A percentile compares a stretch with the other conserved stretches of the same genome.
Evolutionary conservation across 2,888 invertebrate species (phyloP).

Genomic region (Aproaerema taeniolella): DNA sequence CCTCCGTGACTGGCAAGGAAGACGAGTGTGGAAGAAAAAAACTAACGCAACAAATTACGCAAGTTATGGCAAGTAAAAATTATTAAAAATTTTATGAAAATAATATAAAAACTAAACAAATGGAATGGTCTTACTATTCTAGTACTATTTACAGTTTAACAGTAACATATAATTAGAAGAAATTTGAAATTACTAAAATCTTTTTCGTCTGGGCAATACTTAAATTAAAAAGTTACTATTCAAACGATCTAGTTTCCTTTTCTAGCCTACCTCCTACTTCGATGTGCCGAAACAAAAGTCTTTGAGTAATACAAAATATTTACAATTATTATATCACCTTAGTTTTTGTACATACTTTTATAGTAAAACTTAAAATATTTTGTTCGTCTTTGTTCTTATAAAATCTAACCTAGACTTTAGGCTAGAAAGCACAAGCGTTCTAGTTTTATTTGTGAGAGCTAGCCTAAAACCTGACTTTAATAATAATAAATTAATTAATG

Average conservation of each 20-base stretch:
- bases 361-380: slow-evolving; percentile 15
- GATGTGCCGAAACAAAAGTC: too few relatives aligned
- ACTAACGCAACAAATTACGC: slow-evolving; percentile 56
- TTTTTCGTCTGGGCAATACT: too few relatives aligned
- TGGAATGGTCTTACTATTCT: slow-evolving; percentile 63
- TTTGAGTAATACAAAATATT: slow-evolving; percentile 23
- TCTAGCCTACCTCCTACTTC: too few relatives aligned
- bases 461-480: slow-evolving; percentile 11
- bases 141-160: slow-evolving; percentile 67
- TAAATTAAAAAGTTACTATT: too few relatives aligned
- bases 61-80: slow-evolving; percentile 71
- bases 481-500: slow-evolving; percentile 15
- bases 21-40: slow-evolving; percentile 39
- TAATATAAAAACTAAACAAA: slow-evolving; percentile 68
- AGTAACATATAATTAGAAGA: slow-evolving; percentile 60
- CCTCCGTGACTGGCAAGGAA: slow-evolving; percentile 59
- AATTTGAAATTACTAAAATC: too few relatives aligned
- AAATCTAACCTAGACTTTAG: slow-evolving; percentile 2
- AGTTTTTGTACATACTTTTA: slow-evolving; percentile 27
- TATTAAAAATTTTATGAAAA: slow-evolving; percentile 62
- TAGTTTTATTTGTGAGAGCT: neutral
- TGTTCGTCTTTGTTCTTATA: slow-evolving; percentile 20
- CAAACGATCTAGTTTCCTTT: too few relatives aligned
- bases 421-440: neutral
- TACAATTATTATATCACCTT: slow-evolving; percentile 32